Evolutionary conservation across 2,888 invertebrate genomes (phyloP).

Genomic region (Theristus sp.): DNA sequence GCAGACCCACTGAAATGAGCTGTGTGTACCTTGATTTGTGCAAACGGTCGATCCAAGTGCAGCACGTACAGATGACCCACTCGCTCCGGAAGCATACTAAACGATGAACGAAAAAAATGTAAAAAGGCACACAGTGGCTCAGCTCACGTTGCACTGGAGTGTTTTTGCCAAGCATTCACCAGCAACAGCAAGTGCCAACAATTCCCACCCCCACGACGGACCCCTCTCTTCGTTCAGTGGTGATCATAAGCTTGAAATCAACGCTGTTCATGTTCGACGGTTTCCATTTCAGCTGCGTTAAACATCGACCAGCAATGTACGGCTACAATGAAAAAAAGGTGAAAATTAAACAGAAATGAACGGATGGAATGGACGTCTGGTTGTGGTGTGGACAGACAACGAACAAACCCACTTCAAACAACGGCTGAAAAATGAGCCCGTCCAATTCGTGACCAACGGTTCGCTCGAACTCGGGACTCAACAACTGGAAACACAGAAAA

Average conservation of each 20-base stretch:
- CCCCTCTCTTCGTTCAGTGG: conserved; percentile 44
- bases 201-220: too few species aligned
- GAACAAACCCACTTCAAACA: conserved; percentile 49
- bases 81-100: conserved; percentile 31
- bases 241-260: conserved; percentile 77
- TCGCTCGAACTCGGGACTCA: conserved; percentile 52
- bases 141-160: too few species aligned
- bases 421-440: conserved; percentile 90
- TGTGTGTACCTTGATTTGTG: conserved; percentile 48
- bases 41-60: conserved; percentile 44
- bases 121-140: too few species aligned
- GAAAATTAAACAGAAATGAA: background rate
- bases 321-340: conserved; percentile 40
- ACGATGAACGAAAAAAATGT: too few species aligned
- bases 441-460: conserved; percentile 79
- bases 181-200: background rate
- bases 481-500: conserved; percentile 23
- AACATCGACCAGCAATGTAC: conserved; percentile 62
- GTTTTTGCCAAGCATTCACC: too few species aligned
- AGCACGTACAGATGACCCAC: conserved; percentile 24
- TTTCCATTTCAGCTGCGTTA: conserved; percentile 88
- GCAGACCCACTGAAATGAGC: too few species aligned
- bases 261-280: conserved; percentile 80
- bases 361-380: too few species aligned
- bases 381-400: too few species aligned